These are phyloP conservation scores for Chromoteleia sp. DNA, from an alignment of 2,888 invertebrate species.

Conservation along the genomic window DNA sequence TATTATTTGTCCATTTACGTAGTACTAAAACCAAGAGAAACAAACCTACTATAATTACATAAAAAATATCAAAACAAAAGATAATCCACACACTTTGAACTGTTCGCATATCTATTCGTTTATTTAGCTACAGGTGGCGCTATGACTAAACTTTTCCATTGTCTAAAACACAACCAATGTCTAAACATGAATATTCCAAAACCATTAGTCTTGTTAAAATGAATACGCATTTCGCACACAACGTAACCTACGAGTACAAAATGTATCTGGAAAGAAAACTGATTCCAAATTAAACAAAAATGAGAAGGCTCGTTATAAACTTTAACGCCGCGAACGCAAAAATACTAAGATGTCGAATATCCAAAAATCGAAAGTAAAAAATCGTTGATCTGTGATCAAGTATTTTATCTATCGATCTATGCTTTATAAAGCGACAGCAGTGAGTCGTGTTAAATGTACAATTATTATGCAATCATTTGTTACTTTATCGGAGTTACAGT, in stretches of 20 bases:
- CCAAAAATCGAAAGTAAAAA: background rate
- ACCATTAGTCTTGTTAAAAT: slow-evolving; percentile 41
- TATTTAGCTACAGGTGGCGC: slow-evolving; percentile 11
- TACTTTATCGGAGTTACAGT: slow-evolving; percentile 16
- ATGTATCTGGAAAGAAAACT: slow-evolving; percentile 11
- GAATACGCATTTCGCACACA: slow-evolving; percentile 6
- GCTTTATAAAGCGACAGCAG: slow-evolving; percentile 14
- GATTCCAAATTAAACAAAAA: slow-evolving; percentile 1
- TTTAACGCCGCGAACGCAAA: background rate
- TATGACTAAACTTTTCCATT: background rate
- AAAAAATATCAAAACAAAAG: background rate
- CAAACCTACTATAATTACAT: background rate
- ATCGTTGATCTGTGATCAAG: background rate
- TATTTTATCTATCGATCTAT: background rate
- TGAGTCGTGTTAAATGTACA: slow-evolving; percentile 29
- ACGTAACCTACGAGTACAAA: slow-evolving; percentile 16
- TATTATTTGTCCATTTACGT: background rate
- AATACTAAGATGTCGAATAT: background rate
- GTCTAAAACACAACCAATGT: slow-evolving; percentile 9
- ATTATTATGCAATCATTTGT: slow-evolving; percentile 10
- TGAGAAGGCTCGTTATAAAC: background rate
- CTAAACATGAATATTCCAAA: slow-evolving; percentile 14
- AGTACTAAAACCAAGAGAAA: background rate
- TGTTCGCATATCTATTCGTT: background rate
- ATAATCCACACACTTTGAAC: background rate